Percentiles rank a stretch among this genome's conserved stretches.
phyloP scores from a whole-genome alignment of 2,113 vertebrate genomes.

The Engystomops pustulosus region DNA sequence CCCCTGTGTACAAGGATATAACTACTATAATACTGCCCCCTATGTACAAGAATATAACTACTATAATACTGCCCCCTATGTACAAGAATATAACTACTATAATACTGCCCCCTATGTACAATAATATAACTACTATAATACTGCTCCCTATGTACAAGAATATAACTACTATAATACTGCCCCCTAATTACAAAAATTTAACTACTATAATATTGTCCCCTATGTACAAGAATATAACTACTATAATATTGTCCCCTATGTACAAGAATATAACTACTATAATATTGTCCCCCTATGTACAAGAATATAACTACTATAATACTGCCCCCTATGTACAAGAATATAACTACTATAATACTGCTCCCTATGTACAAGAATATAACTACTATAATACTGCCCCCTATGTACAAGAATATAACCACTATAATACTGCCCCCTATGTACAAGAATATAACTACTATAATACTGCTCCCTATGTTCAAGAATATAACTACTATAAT shows the following conservation, averaged over 20 bases:
- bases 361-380: not conserved
- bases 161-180: constrained; percentile 15
- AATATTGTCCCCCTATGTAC: too few relatives aligned
- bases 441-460: not conserved
- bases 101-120: not conserved
- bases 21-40: not conserved
- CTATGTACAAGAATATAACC: not conserved
- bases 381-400: not conserved
- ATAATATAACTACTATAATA: constrained; percentile 13
- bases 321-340: not conserved
- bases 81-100: not conserved
- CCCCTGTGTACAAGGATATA: too few relatives aligned
- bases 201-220: not conserved
- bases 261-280: too few relatives aligned
- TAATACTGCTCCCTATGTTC: too few relatives aligned
- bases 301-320: too few relatives aligned
- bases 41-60: not conserved
- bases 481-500: too few relatives aligned
- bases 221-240: not conserved
- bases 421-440: not conserved
- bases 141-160: not conserved
- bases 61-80: not conserved
- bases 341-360: not conserved
- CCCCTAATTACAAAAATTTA: not conserved
- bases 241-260: not conserved